Evolutionary conservation across 2,797 vertebrate genomes (phyloP), one percentile per base, ranked within the genome.

Genomic region (Tachyglossus aculeatus): DNA sequence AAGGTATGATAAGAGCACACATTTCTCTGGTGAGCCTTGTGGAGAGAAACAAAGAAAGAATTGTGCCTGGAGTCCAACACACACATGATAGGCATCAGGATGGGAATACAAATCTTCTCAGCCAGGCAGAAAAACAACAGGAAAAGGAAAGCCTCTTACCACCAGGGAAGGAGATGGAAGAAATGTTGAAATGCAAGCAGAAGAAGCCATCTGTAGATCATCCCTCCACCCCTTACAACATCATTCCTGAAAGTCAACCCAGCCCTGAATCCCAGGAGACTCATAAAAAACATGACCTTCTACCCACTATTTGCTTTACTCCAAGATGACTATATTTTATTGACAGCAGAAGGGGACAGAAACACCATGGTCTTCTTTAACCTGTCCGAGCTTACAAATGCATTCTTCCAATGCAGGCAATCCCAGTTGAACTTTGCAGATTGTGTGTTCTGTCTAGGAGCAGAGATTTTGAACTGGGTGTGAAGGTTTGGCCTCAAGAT

Each of bases 91-190:
- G 59, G 58, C 51, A 15, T 75, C 10, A 53, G 29, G 41, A 74
- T 53, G 44, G 73, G 69, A 82, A 71, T 59, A 57, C 51, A 76
- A 67, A 21, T 60, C 32, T 60, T 63, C 48, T 38, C 56, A 78
- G 71, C 1, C 53, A 69, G 43, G n/a, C 69, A 68, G 53, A 59
- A 6, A 0, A 59, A 48, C 2, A n/a, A 51, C 1, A 0, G 24
- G 62, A 74, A 65, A 51, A 25, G 32, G 53, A 24, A 40, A 47
- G 0, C 0, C 25, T 67, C 19, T 12, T 29, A n/a, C 59, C 36
- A 21, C 4, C 0, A 0, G 47, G 21, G 27, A 59, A 43, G 51
- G 11, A 15, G 16, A 71, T 62, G 41, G 66, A 15, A n/a, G 45
- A 73, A 69, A 53, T 27, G 19, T 3, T 67, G 44, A 55, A 65